These are phyloP conservation scores for Leiothrix lutea DNA, from an alignment of 2,113 vertebrate genomes.

Conservation along the genomic window DNA sequence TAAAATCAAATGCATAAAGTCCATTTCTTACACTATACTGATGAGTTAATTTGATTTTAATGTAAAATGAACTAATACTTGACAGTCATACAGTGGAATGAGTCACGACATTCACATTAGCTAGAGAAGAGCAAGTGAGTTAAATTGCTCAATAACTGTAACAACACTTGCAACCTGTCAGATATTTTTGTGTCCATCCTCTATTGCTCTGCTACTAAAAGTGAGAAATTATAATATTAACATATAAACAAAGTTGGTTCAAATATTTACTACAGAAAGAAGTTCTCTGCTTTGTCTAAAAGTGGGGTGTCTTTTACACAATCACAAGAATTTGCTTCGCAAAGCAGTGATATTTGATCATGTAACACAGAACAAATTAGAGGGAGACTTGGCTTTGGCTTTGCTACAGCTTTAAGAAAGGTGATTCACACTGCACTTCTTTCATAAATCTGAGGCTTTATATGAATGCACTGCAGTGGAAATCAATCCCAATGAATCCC, in stretches of 20 bases:
- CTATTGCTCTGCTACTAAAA: not conserved
- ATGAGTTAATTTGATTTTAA: not conserved
- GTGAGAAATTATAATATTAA: not conserved
- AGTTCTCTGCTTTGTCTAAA: not conserved
- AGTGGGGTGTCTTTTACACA: not conserved
- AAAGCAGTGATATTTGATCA: slow-evolving; percentile 74
- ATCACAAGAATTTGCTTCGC: slow-evolving; percentile 60
- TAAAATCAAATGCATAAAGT: not conserved
- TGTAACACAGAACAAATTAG: not conserved
- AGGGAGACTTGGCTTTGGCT: not conserved
- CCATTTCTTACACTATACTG: not conserved
- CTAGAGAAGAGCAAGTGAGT: not conserved
- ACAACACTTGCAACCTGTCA: not conserved
- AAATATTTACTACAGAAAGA: not conserved
- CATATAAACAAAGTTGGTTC: not conserved
- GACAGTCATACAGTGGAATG: not conserved
- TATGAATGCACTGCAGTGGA: not conserved
- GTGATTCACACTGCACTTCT: not conserved
- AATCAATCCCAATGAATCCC: not conserved
- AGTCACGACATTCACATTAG: not conserved
- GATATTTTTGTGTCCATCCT: not conserved
- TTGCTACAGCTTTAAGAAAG: not conserved
- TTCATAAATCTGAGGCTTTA: not conserved
- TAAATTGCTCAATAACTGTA: not conserved
- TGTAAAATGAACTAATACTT: not conserved